Conservation (phyloP, 2,797 vertebrate genomes). For the Mus minutoides region DNA sequence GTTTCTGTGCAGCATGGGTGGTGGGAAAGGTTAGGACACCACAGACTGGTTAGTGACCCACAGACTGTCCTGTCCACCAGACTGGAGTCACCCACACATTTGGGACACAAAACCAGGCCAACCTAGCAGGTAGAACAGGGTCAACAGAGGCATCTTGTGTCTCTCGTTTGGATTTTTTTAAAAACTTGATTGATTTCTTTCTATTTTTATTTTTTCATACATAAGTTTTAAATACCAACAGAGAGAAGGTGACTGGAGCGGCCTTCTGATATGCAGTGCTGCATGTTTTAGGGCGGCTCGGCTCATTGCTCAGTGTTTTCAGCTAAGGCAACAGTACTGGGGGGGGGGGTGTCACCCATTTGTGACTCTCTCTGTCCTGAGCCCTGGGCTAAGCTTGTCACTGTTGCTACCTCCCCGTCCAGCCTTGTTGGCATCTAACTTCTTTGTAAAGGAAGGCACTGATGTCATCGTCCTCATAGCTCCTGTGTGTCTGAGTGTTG, state of each 20-base stretch:
- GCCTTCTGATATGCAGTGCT: background rate
- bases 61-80: background rate
- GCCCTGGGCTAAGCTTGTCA: background rate
- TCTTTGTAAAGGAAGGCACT: fast-evolving
- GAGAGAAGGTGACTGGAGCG: background rate
- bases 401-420: background rate
- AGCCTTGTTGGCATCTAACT: background rate
- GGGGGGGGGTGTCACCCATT: fast-evolving
- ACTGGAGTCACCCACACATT: background rate
- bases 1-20: background rate
- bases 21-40: background rate
- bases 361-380: background rate
- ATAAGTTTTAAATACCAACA: background rate
- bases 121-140: background rate
- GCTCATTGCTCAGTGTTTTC: background rate
- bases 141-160: background rate
- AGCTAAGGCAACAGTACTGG: fast-evolving
- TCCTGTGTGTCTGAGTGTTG: background rate
- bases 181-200: background rate
- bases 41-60: background rate
- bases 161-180: background rate
- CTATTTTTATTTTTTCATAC: background rate
- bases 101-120: background rate
- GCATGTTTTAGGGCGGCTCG: fast-evolving
- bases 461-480: fast-evolving